Evolutionary conservation across 92 coral and sea anemone species (phyloP), one percentile per base, ranked within the genome.

Genomic region (Palythoa grandis): DNA sequence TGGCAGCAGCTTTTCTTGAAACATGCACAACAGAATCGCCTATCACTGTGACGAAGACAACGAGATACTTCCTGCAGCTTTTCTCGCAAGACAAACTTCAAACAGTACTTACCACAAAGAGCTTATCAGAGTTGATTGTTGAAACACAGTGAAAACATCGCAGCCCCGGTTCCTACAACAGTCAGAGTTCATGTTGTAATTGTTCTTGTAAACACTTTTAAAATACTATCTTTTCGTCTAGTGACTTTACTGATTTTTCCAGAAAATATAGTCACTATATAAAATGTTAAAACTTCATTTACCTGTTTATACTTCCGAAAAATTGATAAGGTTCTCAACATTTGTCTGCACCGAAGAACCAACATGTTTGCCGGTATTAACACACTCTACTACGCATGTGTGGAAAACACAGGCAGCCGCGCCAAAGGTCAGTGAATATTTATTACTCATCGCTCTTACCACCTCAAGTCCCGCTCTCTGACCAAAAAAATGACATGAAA

Each of bases 91-190:
- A 4, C 1, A 16, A 43, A 72, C 23, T 15, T 39, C 77, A 72
- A 50, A 14, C 57, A 20, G 10, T n/a, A 74, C 79, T 50, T 50
- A 74, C 79, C 79, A 74, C 79, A 52, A 74, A 74, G 40, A 74
- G 79, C 19, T 74, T 74, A 52, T 52, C 79, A 0, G 79, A 74
- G 22, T 48, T 52, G 60, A 22, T 19, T 22, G 63, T 52, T 8
- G 79, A 50, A 74, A 52, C 39, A 50, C 79, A 63, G 22, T 74
- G 79, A 25, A 74, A 74, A 50, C 61, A 74, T 50, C 63, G 79
- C 19, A 48, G 7, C 22, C n/a, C 56, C n/a, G 79, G 79, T 50
- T 74, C 60, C 79, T 74, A 37, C 25, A 70, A 25, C 20, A 58
- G 7, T 15, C 17, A 13, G 74, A 17, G 7, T 15, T 7, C 68